Base-by-base conservation (phyloP, 1,140 invertebrate genomes). In the Tetranychus cinnabarinus region DNA sequence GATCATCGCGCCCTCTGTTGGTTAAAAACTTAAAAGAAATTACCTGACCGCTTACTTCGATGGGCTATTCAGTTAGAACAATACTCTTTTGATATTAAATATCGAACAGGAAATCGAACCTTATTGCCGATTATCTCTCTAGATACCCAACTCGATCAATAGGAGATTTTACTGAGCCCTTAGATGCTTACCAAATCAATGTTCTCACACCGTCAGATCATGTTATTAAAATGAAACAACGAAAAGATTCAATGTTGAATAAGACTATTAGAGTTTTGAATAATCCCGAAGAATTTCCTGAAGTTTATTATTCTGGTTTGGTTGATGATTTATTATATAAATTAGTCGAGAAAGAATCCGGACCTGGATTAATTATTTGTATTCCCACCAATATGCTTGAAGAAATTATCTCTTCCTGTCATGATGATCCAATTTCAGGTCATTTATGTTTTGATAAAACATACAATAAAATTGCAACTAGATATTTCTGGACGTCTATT, bases 31-130 rank as follows among this genome's bases (percentile, higher is more conserved):
- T 39, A 57, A 35, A 23, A 57, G 10, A 36, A 45, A 57, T 10
- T 57, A 2, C 35, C 56, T 13, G 39, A 45, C 35, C 56, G 56
- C 7, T 47, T 69, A 31, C 56, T 55, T 10, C 48, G 64, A 39
- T 69, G 68, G 67, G 57, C 63, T 2, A 33, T 65, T 1, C 56
- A 65, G 46, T 52, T 69, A n/a, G 42, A 65, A 48, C 58, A 66
- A 23, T 67, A 57, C 56, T 56, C 64, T 6, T 67, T 62, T 15
- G 56, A 62, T 23, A 61, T 68, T 2, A n/a, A 52, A 6, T 52
- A 52, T 6, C 12, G 13, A 1, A 31, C 50, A 31, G 50, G 50
- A 2, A 52, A 52, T 31, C 50, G 31, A 52, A 52, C 6, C 1
- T 23, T 8, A 7, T 52, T 2, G 50, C 50, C n/a, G 50, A 52